A percentile compares a stretch with the other conserved stretches of the same genome.
Evolutionary conservation across 2,797 vertebrate genomes (phyloP).

Genomic region (Enteromius trimaculatus): DNA sequence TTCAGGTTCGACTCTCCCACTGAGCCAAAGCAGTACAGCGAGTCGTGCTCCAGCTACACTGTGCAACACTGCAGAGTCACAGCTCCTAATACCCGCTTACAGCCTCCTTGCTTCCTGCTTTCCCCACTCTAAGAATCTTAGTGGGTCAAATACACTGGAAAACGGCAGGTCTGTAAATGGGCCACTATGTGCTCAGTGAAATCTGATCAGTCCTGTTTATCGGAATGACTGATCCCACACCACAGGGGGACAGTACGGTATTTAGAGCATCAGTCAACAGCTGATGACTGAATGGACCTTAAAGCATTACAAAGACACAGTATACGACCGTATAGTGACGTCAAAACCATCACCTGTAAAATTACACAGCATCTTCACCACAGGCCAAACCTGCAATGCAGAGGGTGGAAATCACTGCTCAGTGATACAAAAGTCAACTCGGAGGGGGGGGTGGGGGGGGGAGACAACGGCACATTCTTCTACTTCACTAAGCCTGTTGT

Average conservation of each 20-base stretch:
- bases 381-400: conserved; percentile 19
- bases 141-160: conserved; percentile 50
- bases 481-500: conserved; percentile 64
- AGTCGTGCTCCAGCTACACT: conserved; percentile 31
- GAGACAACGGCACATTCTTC: conserved; percentile 59
- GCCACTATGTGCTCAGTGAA: conserved; percentile 43
- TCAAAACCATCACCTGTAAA: conserved; percentile 37
- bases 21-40: conserved; percentile 9
- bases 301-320: conserved; percentile 17
- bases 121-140: conserved; percentile 49
- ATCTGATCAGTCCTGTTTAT: conserved; percentile 40
- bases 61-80: not conserved
- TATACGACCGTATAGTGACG: not conserved
- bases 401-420: conserved; percentile 27
- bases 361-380: conserved; percentile 22
- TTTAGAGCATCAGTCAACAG: conserved; percentile 44
- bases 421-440: conserved; percentile 64
- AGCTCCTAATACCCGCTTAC: conserved; percentile 50
- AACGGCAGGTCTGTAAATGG: conserved; percentile 60
- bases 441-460: not conserved
- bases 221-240: conserved; percentile 17
- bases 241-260: conserved; percentile 11
- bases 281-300: conserved; percentile 22
- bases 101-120: conserved; percentile 37
- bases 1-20: conserved; percentile 37